These are phyloP conservation scores for Notolabrus celidotus DNA, from an alignment of 2,797 vertebrate genomes.

Conservation along the genomic window DNA sequence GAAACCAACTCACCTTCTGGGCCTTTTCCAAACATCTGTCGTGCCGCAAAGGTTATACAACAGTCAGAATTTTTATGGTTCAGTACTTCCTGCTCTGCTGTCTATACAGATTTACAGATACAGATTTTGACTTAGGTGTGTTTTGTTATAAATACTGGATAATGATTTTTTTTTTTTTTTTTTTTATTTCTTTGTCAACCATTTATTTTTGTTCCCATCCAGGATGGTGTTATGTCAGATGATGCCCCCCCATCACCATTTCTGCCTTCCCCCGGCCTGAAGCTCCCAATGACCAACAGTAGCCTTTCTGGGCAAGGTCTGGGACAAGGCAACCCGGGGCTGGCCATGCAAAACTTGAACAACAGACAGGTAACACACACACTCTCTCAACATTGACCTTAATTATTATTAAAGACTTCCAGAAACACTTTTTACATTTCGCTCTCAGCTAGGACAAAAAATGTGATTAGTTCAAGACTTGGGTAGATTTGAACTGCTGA, in stretches of 20 bases:
- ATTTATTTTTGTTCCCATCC: conserved; percentile 76
- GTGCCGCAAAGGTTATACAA: no score
- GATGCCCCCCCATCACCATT: conserved; percentile 98
- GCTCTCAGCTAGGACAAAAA: no score
- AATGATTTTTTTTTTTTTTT: conserved; percentile 26
- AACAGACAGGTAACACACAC: conserved; percentile 93
- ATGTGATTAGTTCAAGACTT: no score
- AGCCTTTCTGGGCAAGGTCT: conserved; percentile 97
- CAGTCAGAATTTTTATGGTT: no score
- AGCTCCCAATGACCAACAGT: conserved; percentile 97
- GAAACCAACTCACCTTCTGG: background rate
- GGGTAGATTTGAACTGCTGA: no score
- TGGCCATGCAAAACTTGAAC: conserved; percentile 99
- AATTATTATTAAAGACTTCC: no score
- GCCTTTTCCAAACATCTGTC: background rate
- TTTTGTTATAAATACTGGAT: background rate
- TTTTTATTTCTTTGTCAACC: conserved; percentile 5
- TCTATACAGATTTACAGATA: no score
- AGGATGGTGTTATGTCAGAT: conserved; percentile 97
- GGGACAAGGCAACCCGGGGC: conserved; percentile 95
- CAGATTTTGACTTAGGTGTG: no score
- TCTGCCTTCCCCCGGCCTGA: conserved; percentile 99
- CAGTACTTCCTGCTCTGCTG: no score
- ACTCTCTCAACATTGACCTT: background rate
- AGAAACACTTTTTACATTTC: no score